A percentile compares a stretch with the other conserved stretches of the same genome.
Evolutionary conservation across 2,888 invertebrate species (phyloP).

Genomic region (Drosophila leonis): DNA sequence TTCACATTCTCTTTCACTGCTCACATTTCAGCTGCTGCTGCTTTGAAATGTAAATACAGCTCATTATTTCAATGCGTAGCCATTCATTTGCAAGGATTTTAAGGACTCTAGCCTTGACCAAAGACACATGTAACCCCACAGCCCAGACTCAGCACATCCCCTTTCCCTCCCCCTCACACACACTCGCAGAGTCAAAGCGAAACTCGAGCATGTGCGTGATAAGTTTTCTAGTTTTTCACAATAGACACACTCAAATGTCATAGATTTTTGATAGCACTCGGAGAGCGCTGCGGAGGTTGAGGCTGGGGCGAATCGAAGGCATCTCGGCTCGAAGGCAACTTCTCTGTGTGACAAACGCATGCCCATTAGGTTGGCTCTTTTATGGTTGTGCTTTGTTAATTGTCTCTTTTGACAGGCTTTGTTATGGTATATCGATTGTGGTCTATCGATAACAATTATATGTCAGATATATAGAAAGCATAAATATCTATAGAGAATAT

Average conservation of each 20-base stretch:
- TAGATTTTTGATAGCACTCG: background rate
- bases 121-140: slow-evolving; percentile 1
- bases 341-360: background rate
- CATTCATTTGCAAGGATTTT: slow-evolving; percentile 69
- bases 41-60: slow-evolving; percentile 79
- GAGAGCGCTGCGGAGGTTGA: background rate
- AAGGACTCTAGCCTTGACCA: slow-evolving; percentile 23
- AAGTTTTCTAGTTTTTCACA: slow-evolving; percentile 14
- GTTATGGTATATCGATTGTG: background rate
- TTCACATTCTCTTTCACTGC: slow-evolving; percentile 13
- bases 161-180: background rate
- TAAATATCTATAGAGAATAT: background rate
- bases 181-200: background rate
- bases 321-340: background rate
- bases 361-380: background rate
- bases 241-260: slow-evolving; percentile 24
- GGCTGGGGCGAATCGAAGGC: background rate
- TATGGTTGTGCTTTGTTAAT: background rate
- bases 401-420: background rate
- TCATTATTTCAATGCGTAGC: slow-evolving; percentile 75
- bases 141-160: too few relatives aligned
- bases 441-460: background rate
- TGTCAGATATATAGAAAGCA: background rate
- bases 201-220: slow-evolving; percentile 18
- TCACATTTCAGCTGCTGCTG: slow-evolving; percentile 32